Evolutionary conservation across 2,113 vertebrate genomes (phyloP).

Genomic region (Sphyrna mokarran): DNA sequence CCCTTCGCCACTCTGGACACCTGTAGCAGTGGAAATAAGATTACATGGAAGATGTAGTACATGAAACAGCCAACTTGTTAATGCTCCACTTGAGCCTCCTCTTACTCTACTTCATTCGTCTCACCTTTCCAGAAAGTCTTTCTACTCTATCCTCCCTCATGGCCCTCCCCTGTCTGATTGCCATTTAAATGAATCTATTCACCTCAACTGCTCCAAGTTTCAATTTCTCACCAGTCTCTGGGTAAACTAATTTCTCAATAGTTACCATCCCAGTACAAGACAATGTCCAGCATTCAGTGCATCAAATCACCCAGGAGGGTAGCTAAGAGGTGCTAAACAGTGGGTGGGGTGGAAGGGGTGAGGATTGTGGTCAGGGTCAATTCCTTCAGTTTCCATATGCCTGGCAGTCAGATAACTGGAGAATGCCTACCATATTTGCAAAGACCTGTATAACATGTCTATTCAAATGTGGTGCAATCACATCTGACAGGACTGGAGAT

Average conservation of each 20-base stretch:
- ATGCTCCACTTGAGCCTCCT: not conserved
- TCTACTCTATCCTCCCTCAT: not conserved
- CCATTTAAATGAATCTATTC: not conserved
- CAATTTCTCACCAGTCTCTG: not conserved
- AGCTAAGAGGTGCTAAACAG: no score
- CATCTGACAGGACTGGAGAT: not conserved
- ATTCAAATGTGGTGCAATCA: not conserved
- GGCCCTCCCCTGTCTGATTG: not conserved
- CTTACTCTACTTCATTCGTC: no score
- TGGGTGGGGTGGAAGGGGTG: no score
- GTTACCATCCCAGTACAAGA: not conserved
- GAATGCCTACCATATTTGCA: not conserved
- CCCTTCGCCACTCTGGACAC: no score
- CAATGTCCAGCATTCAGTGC: not conserved
- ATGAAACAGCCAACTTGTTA: not conserved
- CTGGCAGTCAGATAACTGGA: not conserved
- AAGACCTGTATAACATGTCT: not conserved
- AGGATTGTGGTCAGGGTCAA: not conserved
- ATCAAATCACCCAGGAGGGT: not conserved
- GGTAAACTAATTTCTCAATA: not conserved
- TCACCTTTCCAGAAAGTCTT: not conserved
- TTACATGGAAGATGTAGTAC: not conserved
- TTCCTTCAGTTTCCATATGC: not conserved
- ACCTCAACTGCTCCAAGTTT: not conserved
- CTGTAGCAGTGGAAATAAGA: not conserved